A percentile compares a stretch with the other conserved stretches of the same genome.
Conservation (phyloP, 2,113 vertebrate genomes). For the Rhinopomastus cyanomelas region DNA sequence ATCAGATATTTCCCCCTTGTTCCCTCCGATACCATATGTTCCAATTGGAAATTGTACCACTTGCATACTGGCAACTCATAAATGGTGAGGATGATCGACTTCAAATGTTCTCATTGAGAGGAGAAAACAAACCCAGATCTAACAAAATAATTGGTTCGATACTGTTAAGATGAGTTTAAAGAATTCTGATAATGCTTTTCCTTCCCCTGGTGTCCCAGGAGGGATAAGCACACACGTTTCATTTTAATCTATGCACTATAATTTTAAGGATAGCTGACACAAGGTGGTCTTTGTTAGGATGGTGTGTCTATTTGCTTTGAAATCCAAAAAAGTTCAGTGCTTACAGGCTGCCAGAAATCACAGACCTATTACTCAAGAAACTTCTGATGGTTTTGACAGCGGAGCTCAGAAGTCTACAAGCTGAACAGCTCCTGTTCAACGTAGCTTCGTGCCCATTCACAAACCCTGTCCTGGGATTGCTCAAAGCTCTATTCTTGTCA, state of each 20-base stretch:
- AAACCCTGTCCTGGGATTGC: neutral
- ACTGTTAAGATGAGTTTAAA: constrained; percentile 58
- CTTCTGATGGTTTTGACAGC: constrained; percentile 22
- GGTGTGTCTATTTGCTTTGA: constrained; percentile 53
- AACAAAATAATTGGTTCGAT: constrained; percentile 61
- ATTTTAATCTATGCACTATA: constrained; percentile 36
- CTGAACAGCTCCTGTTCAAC: constrained; percentile 20
- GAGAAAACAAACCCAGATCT: constrained; percentile 63
- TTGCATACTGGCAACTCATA: constrained; percentile 62
- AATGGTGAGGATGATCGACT: constrained; percentile 52
- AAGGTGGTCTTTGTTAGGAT: constrained; percentile 53
- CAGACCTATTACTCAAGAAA: constrained; percentile 35
- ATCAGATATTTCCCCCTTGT: constrained; percentile 62
- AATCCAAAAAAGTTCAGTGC: constrained; percentile 19
- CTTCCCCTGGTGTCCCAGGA: neutral
- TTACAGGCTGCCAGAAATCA: constrained; percentile 28
- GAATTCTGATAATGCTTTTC: constrained; percentile 56
- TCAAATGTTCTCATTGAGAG: constrained; percentile 63
- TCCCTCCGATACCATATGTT: constrained; percentile 66
- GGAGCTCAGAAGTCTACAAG: constrained; percentile 13
- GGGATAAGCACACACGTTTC: constrained; percentile 26
- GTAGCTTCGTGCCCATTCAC: constrained; percentile 6
- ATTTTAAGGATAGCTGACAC: constrained; percentile 54
- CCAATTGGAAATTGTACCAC: constrained; percentile 60
- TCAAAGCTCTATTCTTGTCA: neutral